Base-by-base conservation (phyloP, 2,113 vertebrate genomes). In the Ammodytes dubius region DNA sequence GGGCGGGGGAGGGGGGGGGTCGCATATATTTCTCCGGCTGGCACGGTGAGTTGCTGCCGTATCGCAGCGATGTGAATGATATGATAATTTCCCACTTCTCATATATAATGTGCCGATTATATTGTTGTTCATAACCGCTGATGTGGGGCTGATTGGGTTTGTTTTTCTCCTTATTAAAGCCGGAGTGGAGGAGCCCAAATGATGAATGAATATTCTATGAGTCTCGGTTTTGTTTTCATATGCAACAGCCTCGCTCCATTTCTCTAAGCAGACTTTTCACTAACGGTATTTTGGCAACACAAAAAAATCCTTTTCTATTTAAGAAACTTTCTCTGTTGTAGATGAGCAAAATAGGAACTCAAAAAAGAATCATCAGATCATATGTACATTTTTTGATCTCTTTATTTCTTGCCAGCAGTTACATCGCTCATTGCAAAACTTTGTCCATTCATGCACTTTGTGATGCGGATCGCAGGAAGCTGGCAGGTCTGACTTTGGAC, bases 191-290 rank as follows among this genome's bases (percentile, higher is more conserved):
- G 57, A 79, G 81, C 82, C 70, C 75, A 64, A 43, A 60, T 74
- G 63, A 91, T 93, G 87, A 91, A 91, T 93, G 87, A 91, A 91
- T 91, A 88, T 89, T 89, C 82, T 8, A 89, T 87, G 81, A 69
- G 69, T 17, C 79, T 87, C 88, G 85, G 86, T 88, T 85, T 82
- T 78, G 45, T 83, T 85, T 77, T 78, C 43, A 67, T 74, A 69
- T 66, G 37, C 45, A 78, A 67, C 77, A 84, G 73, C 91, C 86
- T 86, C 49, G 76, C 71, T 85, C 83, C 39, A 61, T 83, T 91
- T 85, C 86, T 54, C 39, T 12, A 1, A 0, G 53, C 57, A 70
- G 79, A 37, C 46, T 61, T 40, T 82, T 14, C 60, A 54, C 52
- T 65, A 49, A 45, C 17, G 7, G 2, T 12, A 6, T 53, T 59